Conservation (phyloP, 2,888 invertebrate genomes). For the Lysandra bellargus region DNA sequence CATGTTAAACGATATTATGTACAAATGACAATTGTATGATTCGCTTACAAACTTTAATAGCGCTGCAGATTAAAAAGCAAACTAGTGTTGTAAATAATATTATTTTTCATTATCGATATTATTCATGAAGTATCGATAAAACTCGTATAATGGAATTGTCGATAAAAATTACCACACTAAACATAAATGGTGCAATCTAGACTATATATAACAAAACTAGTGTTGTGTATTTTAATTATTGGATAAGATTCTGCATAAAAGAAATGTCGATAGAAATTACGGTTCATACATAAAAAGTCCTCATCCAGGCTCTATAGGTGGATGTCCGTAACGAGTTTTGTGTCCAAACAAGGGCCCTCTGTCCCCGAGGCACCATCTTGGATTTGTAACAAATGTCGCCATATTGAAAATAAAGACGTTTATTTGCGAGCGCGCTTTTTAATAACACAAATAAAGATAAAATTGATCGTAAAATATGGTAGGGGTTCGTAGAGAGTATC, state of each 20-base stretch:
- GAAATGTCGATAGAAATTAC: not conserved
- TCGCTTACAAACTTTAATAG: not conserved
- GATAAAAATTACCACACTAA: not conserved
- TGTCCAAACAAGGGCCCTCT: conserved; percentile 73
- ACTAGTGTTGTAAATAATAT: not conserved
- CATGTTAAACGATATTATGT: too few species aligned
- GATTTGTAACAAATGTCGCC: conserved; percentile 73
- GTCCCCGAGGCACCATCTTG: conserved; percentile 74
- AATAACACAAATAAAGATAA: conserved; percentile 26
- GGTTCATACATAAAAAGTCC: not conserved
- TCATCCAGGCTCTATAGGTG: conserved; percentile 43
- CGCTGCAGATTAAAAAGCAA: not conserved
- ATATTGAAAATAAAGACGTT: conserved; percentile 72
- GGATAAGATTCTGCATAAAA: not conserved
- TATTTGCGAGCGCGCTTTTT: conserved; percentile 43
- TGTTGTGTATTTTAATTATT: not conserved
- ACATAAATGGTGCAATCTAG: not conserved
- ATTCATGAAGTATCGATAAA: not conserved
- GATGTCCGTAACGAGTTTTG: conserved; percentile 53
- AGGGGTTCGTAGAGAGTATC: not conserved
- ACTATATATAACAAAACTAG: not conserved
- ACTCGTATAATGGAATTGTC: not conserved
- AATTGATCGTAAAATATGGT: conserved; percentile 16
- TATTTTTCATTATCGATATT: not conserved
- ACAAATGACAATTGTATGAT: not conserved